Percentiles rank a stretch among this genome's conserved stretches.
Conservation (phyloP, 2,797 vertebrate species). For the Crax fasciolata region DNA sequence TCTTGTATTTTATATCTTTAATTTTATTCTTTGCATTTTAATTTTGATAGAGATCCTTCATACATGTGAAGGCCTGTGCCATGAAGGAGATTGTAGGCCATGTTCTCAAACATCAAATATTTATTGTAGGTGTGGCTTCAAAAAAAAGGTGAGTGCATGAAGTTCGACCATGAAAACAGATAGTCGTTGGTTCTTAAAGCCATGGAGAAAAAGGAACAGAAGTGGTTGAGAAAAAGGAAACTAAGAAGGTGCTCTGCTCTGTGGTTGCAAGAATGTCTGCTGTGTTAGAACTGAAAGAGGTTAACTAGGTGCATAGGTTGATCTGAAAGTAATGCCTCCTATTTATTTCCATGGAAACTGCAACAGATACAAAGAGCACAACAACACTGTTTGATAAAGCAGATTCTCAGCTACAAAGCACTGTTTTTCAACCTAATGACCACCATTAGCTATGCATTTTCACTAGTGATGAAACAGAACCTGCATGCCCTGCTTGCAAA, state of each 20-base stretch:
- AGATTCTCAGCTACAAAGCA: no score
- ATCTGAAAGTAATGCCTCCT: no score
- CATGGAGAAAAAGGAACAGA: background rate
- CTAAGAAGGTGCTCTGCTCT: background rate
- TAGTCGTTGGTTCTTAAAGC: background rate
- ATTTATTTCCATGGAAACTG: no score
- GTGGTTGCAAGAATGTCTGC: background rate
- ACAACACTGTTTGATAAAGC: no score
- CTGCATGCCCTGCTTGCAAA: no score
- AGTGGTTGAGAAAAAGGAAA: background rate
- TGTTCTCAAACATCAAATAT: conserved; percentile 93
- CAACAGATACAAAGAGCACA: no score
- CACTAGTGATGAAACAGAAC: no score
- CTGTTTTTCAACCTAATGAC: no score
- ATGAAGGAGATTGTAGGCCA: conserved; percentile 93
- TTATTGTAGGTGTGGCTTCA: conserved; percentile 94
- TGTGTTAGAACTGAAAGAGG: background rate
- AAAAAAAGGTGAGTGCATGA: conserved; percentile 88
- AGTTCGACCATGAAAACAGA: background rate
- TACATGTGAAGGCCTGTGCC: conserved; percentile 94
- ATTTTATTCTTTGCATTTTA: conserved; percentile 29
- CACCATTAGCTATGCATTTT: no score
- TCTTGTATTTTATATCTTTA: background rate
- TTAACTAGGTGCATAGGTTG: background rate
- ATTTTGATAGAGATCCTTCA: conserved; percentile 91